Conservation (phyloP, 2,888 invertebrate species). For the Cosmorhoe ocellata region DNA sequence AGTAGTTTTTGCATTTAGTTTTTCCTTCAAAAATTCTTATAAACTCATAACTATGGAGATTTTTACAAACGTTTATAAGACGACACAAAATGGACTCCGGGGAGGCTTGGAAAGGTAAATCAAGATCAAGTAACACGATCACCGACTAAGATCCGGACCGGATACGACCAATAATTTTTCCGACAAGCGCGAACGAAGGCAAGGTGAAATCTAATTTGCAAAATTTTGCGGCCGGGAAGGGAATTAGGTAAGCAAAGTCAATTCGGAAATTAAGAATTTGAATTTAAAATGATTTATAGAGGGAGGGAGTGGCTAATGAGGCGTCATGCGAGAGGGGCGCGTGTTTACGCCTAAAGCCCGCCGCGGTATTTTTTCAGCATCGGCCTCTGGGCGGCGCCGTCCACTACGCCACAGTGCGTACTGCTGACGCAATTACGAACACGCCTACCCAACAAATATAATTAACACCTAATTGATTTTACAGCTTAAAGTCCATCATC, state of each 20-base stretch:
- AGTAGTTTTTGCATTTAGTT: not conserved
- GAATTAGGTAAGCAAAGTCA: conserved; percentile 79
- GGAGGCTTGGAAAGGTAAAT: conserved; percentile 42
- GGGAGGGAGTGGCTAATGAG: conserved; percentile 81
- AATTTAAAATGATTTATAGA: conserved; percentile 82
- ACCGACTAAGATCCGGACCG: conserved; percentile 53
- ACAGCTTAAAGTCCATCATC: conserved; percentile 22
- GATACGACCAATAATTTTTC: conserved; percentile 63
- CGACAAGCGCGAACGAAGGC: conserved; percentile 54
- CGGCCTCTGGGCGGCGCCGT: conserved; percentile 59
- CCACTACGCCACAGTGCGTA: conserved; percentile 36
- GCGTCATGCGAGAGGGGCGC: conserved; percentile 79
- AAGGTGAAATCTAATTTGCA: conserved; percentile 77
- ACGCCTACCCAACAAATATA: conserved; percentile 53
- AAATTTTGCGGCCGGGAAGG: conserved; percentile 71
- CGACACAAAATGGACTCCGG: not conserved
- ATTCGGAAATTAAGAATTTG: conserved; percentile 80
- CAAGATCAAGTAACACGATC: conserved; percentile 51
- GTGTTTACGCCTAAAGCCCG: conserved; percentile 65
- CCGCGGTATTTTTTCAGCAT: conserved; percentile 60
- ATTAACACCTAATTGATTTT: conserved; percentile 43
- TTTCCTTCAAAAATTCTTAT: too few relatives aligned
- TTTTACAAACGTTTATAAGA: not conserved
- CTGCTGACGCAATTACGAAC: conserved; percentile 54
- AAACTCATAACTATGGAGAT: too few relatives aligned